Evolutionary conservation across 2,888 invertebrate species (phyloP).

Genomic region (Norana najaformis): DNA sequence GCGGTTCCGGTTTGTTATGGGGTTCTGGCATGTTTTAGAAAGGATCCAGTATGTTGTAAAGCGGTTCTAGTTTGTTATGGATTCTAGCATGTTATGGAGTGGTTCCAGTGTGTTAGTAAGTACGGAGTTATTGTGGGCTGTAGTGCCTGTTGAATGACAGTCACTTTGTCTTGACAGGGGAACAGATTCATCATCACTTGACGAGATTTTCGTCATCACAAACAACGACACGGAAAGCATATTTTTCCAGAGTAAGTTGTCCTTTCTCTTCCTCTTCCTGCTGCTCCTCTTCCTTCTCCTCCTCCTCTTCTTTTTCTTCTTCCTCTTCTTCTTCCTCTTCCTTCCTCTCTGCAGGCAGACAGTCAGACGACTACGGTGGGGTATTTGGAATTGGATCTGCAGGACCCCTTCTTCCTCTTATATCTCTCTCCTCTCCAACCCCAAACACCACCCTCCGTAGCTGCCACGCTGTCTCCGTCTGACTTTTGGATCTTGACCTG

Average conservation of each 20-base stretch:
- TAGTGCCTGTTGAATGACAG: background rate
- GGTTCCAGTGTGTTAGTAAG: background rate
- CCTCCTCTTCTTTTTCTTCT: background rate
- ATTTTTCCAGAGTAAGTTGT: conserved; percentile 25
- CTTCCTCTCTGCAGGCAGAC: no score
- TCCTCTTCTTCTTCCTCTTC: background rate
- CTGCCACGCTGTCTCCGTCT: background rate
- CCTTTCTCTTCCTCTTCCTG: background rate
- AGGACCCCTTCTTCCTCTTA: no score
- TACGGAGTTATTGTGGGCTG: background rate
- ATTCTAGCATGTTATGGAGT: background rate
- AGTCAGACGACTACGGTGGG: no score
- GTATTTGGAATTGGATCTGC: no score
- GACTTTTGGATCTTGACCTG: no score
- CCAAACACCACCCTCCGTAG: no score
- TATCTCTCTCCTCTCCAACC: no score
- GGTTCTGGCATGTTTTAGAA: no score
- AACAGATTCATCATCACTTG: background rate
- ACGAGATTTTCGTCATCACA: conserved; percentile 31
- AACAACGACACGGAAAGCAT: conserved; percentile 22
- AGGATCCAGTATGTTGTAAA: background rate
- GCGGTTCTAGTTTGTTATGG: no score
- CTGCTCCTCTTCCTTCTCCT: background rate
- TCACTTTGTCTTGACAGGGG: conserved; percentile 10
- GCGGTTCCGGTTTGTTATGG: background rate